Conservation (phyloP, 2,113 vertebrate species). For the Psettodes erumei region DNA sequence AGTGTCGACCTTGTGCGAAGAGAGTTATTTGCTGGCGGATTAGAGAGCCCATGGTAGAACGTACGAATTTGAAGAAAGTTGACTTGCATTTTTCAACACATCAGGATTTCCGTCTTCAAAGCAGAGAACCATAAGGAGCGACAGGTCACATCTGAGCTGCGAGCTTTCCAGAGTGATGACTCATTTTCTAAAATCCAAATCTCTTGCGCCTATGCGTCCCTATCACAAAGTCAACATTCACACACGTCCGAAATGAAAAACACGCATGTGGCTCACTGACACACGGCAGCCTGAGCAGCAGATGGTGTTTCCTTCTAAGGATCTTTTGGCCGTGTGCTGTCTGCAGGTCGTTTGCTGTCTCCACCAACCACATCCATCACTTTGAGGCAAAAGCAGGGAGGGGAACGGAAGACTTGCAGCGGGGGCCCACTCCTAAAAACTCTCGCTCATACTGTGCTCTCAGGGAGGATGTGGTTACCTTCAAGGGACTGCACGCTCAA, state of each 20-base stretch:
- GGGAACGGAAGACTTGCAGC: conserved; percentile 25
- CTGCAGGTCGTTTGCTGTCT: conserved; percentile 62
- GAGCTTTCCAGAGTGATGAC: not conserved
- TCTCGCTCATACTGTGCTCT: conserved; percentile 18
- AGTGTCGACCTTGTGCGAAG: not conserved
- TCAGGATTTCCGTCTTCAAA: not conserved
- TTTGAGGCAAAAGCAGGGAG: conserved; percentile 48
- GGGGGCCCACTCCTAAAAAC: conserved; percentile 35
- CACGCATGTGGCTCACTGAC: conserved; percentile 20
- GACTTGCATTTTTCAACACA: conserved; percentile 4
- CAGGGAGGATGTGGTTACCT: conserved; percentile 50
- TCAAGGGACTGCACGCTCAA: conserved; percentile 28
- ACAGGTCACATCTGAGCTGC: not conserved
- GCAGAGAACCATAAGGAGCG: not conserved
- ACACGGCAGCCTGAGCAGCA: conserved; percentile 35
- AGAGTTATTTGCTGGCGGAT: conserved; percentile 12
- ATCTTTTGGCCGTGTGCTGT: conserved; percentile 53
- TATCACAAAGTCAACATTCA: not conserved
- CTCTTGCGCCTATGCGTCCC: not conserved
- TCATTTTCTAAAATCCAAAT: not conserved
- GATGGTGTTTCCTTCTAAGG: conserved; percentile 64
- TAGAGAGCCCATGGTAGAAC: not conserved
- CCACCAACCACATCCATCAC: conserved; percentile 68
- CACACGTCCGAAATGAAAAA: conserved; percentile 7
- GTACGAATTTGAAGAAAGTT: not conserved